Evolutionary conservation across 2,797 vertebrate genomes (phyloP).

Genomic region (Gymnopithys bicolor): DNA sequence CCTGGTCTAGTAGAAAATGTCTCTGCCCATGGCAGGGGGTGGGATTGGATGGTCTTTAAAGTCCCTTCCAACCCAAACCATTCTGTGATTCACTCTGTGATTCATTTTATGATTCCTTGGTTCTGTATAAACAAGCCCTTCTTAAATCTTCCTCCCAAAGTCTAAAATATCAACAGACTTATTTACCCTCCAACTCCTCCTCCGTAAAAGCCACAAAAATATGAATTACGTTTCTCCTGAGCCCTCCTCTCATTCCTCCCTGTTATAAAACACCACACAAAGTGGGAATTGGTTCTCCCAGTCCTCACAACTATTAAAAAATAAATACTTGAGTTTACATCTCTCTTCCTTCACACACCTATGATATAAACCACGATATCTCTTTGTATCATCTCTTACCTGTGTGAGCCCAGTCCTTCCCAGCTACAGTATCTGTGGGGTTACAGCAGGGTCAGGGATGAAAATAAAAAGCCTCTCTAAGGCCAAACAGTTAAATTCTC

Average conservation of each 20-base stretch:
- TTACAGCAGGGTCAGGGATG: not conserved
- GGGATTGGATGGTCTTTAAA: not conserved
- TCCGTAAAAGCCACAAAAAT: not conserved
- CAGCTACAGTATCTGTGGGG: not conserved
- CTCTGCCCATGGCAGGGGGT: not conserved
- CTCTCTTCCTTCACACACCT: not conserved
- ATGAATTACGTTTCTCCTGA: not conserved
- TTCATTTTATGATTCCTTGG: not conserved
- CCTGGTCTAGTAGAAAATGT: not conserved
- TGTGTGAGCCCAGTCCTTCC: not conserved
- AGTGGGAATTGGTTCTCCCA: conserved; percentile 1
- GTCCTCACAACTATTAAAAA: not conserved
- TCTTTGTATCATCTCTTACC: not conserved
- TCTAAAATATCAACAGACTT: conserved; percentile 23
- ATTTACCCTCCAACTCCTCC: conserved; percentile 1
- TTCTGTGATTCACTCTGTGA: not conserved
- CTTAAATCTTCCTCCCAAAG: not conserved
- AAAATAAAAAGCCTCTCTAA: not conserved
- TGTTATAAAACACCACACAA: conserved; percentile 21
- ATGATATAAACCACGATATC: not conserved
- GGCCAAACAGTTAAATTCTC: not conserved
- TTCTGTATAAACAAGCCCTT: not conserved
- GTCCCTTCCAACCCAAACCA: not conserved
- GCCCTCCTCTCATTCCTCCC: not conserved
- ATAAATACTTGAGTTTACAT: not conserved